phyloP scores from a whole-genome alignment of 1,140 invertebrate genomes.

The Nylanderia fulva region DNA sequence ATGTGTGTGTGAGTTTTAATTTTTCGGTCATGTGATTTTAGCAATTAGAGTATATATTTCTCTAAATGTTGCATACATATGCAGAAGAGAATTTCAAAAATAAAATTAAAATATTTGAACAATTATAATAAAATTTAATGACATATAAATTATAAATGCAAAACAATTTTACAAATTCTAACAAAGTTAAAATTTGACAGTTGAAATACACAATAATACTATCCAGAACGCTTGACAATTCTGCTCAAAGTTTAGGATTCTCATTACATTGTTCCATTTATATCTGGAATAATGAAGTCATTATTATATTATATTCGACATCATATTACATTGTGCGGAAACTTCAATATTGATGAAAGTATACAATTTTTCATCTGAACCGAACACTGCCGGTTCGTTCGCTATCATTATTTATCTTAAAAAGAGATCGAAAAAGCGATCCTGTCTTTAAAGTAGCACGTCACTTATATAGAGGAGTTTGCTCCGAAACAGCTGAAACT shows the following conservation, averaged over 20 bases:
- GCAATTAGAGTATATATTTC: background rate
- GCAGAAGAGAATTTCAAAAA: background rate
- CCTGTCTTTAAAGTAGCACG: background rate
- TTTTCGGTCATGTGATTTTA: background rate
- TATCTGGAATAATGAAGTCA: background rate
- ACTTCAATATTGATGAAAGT: background rate
- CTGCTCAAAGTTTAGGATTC: background rate
- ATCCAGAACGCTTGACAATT: background rate
- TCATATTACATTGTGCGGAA: background rate
- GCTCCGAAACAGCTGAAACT: background rate
- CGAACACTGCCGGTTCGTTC: background rate
- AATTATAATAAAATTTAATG: background rate
- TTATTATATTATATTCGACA: background rate
- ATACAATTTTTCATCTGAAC: background rate
- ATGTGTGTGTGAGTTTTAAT: no score
- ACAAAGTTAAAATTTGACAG: background rate
- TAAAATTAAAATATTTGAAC: background rate
- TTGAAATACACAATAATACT: background rate
- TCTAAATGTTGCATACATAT: background rate
- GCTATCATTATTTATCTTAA: constrained; percentile 2
- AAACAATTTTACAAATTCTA: background rate
- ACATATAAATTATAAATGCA: constrained; percentile 1
- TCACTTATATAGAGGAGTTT: background rate
- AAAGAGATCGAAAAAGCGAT: background rate
- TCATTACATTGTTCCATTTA: background rate